Evolutionary conservation across 2,888 invertebrate species (phyloP).

Genomic region (Plagodis dolabraria): DNA sequence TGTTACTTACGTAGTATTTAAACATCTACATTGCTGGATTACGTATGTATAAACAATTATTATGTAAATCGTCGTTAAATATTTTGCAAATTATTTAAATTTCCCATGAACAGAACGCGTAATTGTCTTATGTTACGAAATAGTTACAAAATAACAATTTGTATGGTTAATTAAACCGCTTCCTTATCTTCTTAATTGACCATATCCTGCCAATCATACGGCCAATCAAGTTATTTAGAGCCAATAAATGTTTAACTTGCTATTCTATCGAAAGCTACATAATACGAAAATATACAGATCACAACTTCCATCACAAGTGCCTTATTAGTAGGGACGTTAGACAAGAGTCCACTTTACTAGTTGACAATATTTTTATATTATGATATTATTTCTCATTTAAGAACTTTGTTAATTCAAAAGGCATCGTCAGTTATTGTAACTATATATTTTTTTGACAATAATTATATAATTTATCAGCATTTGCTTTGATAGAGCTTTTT

Average conservation of each 20-base stretch:
- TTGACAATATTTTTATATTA: too few species aligned
- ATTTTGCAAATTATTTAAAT: conserved; percentile 2
- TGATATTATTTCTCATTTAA: too few species aligned
- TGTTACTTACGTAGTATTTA: too few species aligned
- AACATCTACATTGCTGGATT: background rate
- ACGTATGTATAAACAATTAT: background rate
- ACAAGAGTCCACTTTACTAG: too few species aligned
- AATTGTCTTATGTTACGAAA: conserved; percentile 22
- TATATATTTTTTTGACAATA: too few species aligned
- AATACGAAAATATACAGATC: background rate
- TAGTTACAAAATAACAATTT: conserved; percentile 48
- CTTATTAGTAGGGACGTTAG: too few species aligned
- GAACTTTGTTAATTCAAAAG: too few species aligned
- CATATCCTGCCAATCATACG: conserved; percentile 66
- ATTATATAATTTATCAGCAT: too few species aligned
- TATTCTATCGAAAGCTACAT: conserved; percentile 24
- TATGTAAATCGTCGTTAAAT: background rate
- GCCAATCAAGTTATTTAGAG: conserved; percentile 45
- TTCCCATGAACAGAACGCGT: conserved; percentile 16
- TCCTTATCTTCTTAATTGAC: conserved; percentile 67
- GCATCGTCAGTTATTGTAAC: too few species aligned
- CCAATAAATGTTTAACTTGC: conserved; percentile 33
- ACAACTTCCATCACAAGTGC: too few species aligned
- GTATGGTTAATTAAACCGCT: conserved; percentile 66
- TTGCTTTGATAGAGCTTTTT: too few species aligned